A percentile compares a stretch with the other conserved stretches of the same genome.
Conservation (phyloP, 2,888 invertebrate species). For the Pyrrhia umbra region DNA sequence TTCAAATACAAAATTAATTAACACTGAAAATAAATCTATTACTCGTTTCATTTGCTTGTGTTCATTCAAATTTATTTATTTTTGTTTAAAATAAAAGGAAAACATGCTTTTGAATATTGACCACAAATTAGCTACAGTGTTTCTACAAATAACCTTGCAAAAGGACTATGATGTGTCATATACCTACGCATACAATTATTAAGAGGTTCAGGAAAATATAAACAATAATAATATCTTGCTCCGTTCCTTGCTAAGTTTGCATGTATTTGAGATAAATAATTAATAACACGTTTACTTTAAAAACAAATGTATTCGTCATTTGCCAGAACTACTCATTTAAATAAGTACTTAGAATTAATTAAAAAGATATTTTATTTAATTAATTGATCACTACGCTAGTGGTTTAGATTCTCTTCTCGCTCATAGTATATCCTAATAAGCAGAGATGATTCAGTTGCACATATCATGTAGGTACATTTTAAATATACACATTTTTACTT, state of each 20-base stretch:
- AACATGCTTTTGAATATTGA: background rate
- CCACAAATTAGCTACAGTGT: background rate
- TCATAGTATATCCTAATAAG: no score
- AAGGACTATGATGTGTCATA: background rate
- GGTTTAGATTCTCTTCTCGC: no score
- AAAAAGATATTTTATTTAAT: no score
- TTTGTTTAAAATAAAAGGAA: slow-evolving; percentile 14
- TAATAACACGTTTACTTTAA: background rate
- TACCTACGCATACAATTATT: slow-evolving; percentile 7
- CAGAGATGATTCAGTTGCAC: no score
- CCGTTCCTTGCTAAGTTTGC: background rate
- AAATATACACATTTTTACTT: no score
- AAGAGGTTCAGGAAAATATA: slow-evolving; percentile 32
- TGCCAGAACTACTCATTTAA: no score
- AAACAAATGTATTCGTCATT: background rate
- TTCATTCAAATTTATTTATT: background rate
- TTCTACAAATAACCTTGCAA: slow-evolving; percentile 1
- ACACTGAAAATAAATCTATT: slow-evolving; percentile 10
- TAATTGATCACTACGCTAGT: no score
- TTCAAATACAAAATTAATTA: slow-evolving; percentile 9
- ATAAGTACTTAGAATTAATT: no score
- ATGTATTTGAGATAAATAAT: background rate
- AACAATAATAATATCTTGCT: slow-evolving; percentile 10
- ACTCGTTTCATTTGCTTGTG: background rate
- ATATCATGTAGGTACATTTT: no score